A percentile compares a stretch with the other conserved stretches of the same genome.
phyloP scores from a whole-genome alignment of 2,888 invertebrate genomes.

The Chloromyia formosa region DNA sequence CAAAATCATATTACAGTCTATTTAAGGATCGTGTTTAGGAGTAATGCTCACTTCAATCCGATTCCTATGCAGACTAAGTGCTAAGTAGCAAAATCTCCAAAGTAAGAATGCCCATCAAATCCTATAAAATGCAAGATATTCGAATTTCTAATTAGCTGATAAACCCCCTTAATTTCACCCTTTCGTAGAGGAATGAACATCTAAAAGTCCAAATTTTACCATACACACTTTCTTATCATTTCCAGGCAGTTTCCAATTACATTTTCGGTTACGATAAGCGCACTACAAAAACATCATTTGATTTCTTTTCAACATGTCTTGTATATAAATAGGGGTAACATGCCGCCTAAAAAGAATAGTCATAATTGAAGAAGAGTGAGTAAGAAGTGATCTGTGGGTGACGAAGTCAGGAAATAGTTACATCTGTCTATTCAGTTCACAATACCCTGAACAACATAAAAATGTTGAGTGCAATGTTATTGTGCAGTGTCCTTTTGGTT shows the following conservation, averaged over 20 bases:
- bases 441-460: not conserved
- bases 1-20: too few relatives aligned
- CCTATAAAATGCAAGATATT: too few relatives aligned
- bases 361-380: not conserved
- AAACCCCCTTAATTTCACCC: too few relatives aligned
- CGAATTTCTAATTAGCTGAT: too few relatives aligned
- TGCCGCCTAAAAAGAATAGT: slow-evolving; percentile 34
- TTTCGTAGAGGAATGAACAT: too few relatives aligned
- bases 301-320: slow-evolving; percentile 22
- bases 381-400: too few relatives aligned
- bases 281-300: slow-evolving; percentile 18
- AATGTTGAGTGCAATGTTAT: not conserved
- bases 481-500: slow-evolving; percentile 7
- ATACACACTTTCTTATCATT: slow-evolving; percentile 14
- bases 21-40: too few relatives aligned
- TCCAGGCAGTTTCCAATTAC: slow-evolving; percentile 20
- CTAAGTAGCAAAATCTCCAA: too few relatives aligned
- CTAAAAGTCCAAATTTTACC: too few relatives aligned
- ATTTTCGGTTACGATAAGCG: slow-evolving; percentile 11
- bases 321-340: slow-evolving; percentile 30
- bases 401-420: not conserved
- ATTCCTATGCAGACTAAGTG: too few relatives aligned
- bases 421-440: not conserved
- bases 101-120: too few relatives aligned
- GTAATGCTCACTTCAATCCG: too few relatives aligned